A percentile compares a stretch with the other conserved stretches of the same genome.
phyloP scores from a whole-genome alignment of 2,113 vertebrate genomes.

The Strigops habroptila region DNA sequence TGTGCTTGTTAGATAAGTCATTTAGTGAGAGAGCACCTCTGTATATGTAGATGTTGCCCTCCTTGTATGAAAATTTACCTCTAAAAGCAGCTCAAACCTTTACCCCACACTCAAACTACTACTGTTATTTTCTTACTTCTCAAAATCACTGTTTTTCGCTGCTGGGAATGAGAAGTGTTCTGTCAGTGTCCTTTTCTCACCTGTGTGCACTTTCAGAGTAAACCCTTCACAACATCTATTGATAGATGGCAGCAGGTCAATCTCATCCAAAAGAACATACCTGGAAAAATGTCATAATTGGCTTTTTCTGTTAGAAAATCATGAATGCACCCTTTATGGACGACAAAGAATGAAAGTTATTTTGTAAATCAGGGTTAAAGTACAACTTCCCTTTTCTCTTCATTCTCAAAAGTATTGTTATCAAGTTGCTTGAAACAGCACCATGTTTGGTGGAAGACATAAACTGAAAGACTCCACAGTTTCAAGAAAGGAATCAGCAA shows the following conservation, averaged over 20 bases:
- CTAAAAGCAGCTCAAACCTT: neutral
- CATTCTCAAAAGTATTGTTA: neutral
- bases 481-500: neutral
- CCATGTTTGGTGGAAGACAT: neutral
- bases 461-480: neutral
- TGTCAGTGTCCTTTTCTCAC: neutral
- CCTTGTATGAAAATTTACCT: neutral
- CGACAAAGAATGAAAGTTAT: neutral
- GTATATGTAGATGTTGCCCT: neutral
- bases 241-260: slow-evolving; percentile 57
- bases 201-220: neutral
- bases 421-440: neutral
- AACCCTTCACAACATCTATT: slow-evolving; percentile 12
- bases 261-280: neutral
- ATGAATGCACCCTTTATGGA: neutral
- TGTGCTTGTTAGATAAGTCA: neutral
- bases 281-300: neutral
- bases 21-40: neutral
- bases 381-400: neutral
- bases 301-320: neutral
- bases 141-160: neutral
- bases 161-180: neutral
- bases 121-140: neutral
- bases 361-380: neutral
- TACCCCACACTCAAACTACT: neutral